Evolutionary conservation across 2,888 invertebrate genomes (phyloP).

Genomic region (Microctonus brassicae): DNA sequence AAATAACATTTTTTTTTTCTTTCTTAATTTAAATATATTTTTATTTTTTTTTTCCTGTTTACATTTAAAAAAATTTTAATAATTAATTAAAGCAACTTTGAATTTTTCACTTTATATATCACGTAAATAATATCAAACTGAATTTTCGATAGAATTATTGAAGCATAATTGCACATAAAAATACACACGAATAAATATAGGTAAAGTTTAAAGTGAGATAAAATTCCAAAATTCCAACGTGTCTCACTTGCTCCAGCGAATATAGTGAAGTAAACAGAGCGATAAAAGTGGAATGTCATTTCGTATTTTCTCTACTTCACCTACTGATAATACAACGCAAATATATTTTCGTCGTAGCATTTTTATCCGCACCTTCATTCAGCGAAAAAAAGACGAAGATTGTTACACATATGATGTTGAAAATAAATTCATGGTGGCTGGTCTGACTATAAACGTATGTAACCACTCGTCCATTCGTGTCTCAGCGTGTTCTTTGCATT

Average conservation of each 20-base stretch:
- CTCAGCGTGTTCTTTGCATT: not conserved
- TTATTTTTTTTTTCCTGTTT: too few relatives aligned
- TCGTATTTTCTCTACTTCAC: not conserved
- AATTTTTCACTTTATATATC: not conserved
- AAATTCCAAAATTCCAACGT: conserved; percentile 7
- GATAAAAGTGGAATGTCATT: conserved; percentile 25
- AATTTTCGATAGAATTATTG: not conserved
- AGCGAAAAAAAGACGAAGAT: not conserved
- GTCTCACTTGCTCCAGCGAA: conserved; percentile 7
- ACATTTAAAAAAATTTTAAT: too few relatives aligned
- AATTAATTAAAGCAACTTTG: too few relatives aligned
- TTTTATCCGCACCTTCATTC: not conserved
- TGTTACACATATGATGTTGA: not conserved
- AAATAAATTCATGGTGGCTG: not conserved
- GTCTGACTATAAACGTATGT: conserved; percentile 20
- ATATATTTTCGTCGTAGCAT: not conserved
- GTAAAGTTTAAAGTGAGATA: not conserved
- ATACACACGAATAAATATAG: not conserved
- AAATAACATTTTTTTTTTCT: too few relatives aligned
- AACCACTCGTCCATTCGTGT: conserved; percentile 15
- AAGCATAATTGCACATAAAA: not conserved
- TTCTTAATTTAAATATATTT: too few relatives aligned
- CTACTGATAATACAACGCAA: not conserved
- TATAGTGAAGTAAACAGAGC: conserved; percentile 12
- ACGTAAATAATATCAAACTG: not conserved